Evolutionary conservation across 2,797 vertebrate species (phyloP).

Genomic region (Hozukius guyotensis): DNA sequence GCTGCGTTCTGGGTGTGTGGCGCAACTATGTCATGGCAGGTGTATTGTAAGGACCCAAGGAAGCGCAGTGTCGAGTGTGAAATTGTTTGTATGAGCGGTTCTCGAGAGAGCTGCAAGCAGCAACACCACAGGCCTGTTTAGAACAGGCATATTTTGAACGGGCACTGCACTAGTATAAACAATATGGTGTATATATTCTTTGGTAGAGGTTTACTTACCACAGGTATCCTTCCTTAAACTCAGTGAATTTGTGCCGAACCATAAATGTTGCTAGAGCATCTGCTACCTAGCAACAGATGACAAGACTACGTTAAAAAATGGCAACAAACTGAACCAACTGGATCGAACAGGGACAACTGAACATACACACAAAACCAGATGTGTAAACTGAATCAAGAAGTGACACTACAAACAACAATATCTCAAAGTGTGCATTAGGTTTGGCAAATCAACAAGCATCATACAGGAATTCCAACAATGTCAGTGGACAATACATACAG

Average conservation of each 20-base stretch:
- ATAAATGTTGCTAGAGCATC: slow-evolving; percentile 96
- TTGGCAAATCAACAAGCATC: not conserved
- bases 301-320: not conserved
- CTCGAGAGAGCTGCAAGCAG: too few relatives aligned
- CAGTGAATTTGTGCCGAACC: slow-evolving; percentile 97
- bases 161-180: not conserved
- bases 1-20: too few relatives aligned
- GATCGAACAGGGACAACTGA: not conserved
- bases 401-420: not conserved
- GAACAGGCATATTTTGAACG: too few relatives aligned
- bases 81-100: too few relatives aligned
- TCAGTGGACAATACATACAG: not conserved
- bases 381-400: not conserved
- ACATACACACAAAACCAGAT: not conserved
- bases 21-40: too few relatives aligned
- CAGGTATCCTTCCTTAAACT: slow-evolving; percentile 93
- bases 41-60: too few relatives aligned
- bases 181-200: not conserved
- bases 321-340: not conserved
- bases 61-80: too few relatives aligned
- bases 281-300: slow-evolving; percentile 87
- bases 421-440: not conserved
- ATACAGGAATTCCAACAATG: not conserved
- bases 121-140: too few relatives aligned
- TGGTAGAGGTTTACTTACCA: slow-evolving; percentile 84